phyloP scores from a whole-genome alignment of 2,888 invertebrate genomes.

The Diachrysia chrysitis region DNA sequence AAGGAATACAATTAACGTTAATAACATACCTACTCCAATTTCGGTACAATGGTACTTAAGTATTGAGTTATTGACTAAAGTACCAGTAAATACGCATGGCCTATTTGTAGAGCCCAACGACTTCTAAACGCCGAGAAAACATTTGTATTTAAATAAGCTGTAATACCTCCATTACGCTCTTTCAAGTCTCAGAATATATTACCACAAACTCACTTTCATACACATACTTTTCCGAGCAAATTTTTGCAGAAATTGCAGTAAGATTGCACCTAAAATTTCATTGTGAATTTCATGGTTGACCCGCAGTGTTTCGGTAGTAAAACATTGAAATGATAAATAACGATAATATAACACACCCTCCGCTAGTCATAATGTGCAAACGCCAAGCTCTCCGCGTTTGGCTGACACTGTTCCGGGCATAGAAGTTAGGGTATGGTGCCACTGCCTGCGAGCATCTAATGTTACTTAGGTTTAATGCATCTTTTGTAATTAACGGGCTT shows the following conservation, averaged over 20 bases:
- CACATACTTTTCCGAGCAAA: conserved; percentile 8
- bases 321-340: conserved; percentile 70
- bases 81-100: conserved; percentile 30
- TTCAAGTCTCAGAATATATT: conserved; percentile 4
- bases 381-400: conserved; percentile 86
- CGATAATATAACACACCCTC: conserved; percentile 70
- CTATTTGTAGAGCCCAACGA: conserved; percentile 33
- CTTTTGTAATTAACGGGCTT: not conserved
- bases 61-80: conserved; percentile 33
- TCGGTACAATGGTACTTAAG: not conserved
- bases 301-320: conserved; percentile 52
- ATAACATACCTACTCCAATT: not conserved
- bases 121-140: conserved; percentile 37
- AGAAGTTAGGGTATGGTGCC: conserved; percentile 60
- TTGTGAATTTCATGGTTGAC: conserved; percentile 43
- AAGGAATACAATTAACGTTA: not conserved
- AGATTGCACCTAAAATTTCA: conserved; percentile 25
- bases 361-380: conserved; percentile 87
- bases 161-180: conserved; percentile 34
- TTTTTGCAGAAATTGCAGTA: conserved; percentile 8
- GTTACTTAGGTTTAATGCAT: not conserved
- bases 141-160: conserved; percentile 42
- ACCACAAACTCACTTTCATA: conserved; percentile 11
- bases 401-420: conserved; percentile 84
- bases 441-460: conserved; percentile 60